Evolutionary conservation across 2,888 invertebrate species (phyloP), one percentile per base, ranked within the genome.

Genomic region (Julus scandinavius): DNA sequence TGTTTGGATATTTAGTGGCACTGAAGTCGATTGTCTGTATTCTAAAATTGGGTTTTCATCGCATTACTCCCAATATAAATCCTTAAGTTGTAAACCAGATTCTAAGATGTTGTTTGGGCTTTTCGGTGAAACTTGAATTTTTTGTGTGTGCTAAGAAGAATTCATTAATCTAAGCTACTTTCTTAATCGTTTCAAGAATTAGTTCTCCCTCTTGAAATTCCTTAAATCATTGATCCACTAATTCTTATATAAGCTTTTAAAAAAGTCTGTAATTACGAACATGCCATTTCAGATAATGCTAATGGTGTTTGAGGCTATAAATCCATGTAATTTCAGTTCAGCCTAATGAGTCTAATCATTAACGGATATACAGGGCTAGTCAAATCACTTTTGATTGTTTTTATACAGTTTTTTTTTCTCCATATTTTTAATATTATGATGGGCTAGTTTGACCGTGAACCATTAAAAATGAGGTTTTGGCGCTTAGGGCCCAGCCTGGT

Each of bases 121-220:
- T 72, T 72, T 72, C n/a, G 9, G n/a, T 72, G 20, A 72, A 72
- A 20, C 7, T 20, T 29, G 72, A 72, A 29, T 45, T 45, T 45
- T 45, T 45, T 45, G 45, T 7, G 41, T 45, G 45, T 45, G 45
- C 7, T 45, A 45, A 7, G 72, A 72, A 11, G 72, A 72, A 72
- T 72, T 20, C 72, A 72, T 72, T 72, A 72, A 72, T 20, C 72
- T 72, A 29, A 72, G 72, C 72, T 72, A 6, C 2, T 20, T 20
- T 29, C 72, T 72, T 72, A 72, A 72, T 72, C 72, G 72, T 72
- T 72, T 72, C 11, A 9, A 29, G 72, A 72, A 20, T 72, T 29
- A 72, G 20, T 72, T 72, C 72, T 20, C 29, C 11, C 72, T 45
- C 45, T 45, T 72, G 11, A 72, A 72, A 72, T 72, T 72, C 29